phyloP scores from a whole-genome alignment of 2,888 invertebrate genomes.

The Papilio gigon region DNA sequence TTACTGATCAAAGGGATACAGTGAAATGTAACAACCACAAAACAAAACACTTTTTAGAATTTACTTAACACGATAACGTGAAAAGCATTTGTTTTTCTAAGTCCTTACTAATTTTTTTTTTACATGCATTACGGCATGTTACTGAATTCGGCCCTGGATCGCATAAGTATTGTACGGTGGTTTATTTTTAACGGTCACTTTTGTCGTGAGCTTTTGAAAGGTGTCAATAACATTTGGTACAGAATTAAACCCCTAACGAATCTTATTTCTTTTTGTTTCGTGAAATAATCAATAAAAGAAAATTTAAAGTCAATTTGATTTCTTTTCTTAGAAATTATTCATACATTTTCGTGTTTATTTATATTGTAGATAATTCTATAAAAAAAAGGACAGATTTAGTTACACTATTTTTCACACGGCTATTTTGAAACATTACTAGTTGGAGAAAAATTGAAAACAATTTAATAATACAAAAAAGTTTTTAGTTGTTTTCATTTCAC shows the following conservation, averaged over 20 bases:
- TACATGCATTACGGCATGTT: background rate
- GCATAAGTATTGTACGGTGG: slow-evolving; percentile 80
- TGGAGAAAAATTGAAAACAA: no score
- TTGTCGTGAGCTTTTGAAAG: slow-evolving; percentile 56
- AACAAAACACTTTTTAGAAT: background rate
- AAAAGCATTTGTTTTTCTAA: no score
- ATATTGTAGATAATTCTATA: background rate
- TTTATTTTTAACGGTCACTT: slow-evolving; percentile 81
- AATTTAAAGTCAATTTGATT: no score
- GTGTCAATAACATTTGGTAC: slow-evolving; percentile 48
- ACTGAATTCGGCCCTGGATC: slow-evolving; percentile 42
- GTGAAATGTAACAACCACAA: background rate
- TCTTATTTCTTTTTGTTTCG: no score
- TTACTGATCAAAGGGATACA: no score
- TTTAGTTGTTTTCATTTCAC: no score
- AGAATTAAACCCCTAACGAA: background rate
- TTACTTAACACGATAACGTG: background rate
- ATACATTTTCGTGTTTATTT: background rate
- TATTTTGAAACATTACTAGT: background rate
- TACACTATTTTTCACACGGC: background rate
- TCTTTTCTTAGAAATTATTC: background rate
- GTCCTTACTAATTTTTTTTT: no score
- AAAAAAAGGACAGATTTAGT: background rate
- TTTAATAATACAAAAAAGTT: no score
- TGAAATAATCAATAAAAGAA: no score